Percentiles rank a stretch among this genome's conserved stretches.
Evolutionary conservation across 2,888 invertebrate genomes (phyloP).

Genomic region (Hirtodrosophila confusa): DNA sequence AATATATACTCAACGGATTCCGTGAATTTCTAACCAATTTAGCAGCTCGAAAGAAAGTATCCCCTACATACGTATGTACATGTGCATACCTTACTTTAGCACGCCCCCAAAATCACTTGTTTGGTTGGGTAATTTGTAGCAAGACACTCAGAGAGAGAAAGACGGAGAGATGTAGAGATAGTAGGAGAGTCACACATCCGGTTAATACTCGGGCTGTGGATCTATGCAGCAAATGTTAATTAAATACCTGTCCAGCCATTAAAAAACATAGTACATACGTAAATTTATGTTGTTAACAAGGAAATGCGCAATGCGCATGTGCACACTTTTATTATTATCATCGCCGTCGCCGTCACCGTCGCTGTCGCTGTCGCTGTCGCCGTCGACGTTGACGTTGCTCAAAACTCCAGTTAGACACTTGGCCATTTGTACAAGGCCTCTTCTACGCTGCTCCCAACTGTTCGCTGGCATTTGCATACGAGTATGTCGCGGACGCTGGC

Average conservation of each 20-base stretch:
- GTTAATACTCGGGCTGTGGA: constrained; percentile 40
- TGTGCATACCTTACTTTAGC: constrained; percentile 27
- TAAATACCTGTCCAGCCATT: constrained; percentile 76
- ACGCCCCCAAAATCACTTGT: constrained; percentile 44
- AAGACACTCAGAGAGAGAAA: constrained; percentile 2
- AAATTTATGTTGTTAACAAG: constrained; percentile 79
- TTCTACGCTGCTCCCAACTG: neutral
- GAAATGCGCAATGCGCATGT: constrained; percentile 74
- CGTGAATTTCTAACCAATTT: constrained; percentile 32
- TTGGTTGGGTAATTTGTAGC: constrained; percentile 19
- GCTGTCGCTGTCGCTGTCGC: constrained; percentile 7
- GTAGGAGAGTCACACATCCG: constrained; percentile 53
- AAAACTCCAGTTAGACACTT: constrained; percentile 52
- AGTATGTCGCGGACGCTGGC: constrained; percentile 54
- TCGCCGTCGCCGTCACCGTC: constrained; percentile 27
- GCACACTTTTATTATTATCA: constrained; percentile 78
- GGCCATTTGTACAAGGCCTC: constrained; percentile 49
- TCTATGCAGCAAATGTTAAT: constrained; percentile 69
- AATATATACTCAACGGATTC: neutral
- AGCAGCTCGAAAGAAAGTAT: constrained; percentile 37
- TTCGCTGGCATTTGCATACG: constrained; percentile 67
- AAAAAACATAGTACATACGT: constrained; percentile 66
- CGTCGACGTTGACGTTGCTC: constrained; percentile 46
- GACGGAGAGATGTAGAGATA: neutral
- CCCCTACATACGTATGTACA: neutral